Conservation (phyloP, 2,113 vertebrate species). For the Carassius carassius region DNA sequence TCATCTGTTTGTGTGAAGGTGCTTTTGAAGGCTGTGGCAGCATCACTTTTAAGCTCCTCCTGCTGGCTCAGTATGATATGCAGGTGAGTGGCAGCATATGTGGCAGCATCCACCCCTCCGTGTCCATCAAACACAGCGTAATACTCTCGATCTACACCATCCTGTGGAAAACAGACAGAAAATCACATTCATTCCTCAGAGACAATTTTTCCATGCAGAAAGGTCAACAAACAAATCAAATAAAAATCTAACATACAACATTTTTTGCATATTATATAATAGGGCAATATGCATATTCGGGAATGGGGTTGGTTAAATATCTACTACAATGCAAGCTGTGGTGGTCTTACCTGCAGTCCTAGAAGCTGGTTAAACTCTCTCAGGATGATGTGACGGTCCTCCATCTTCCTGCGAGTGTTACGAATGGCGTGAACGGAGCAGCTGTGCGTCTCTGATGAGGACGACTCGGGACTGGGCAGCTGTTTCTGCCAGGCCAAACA, state of each 20-base stretch:
- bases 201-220: neutral
- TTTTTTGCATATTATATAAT: neutral
- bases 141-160: constrained; percentile 79
- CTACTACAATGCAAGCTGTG: neutral
- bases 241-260: neutral
- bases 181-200: neutral
- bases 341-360: constrained; percentile 77
- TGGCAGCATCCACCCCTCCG: constrained; percentile 88
- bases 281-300: neutral
- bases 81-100: constrained; percentile 83
- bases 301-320: neutral
- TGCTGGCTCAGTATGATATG: constrained; percentile 80
- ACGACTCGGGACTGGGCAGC: constrained; percentile 35
- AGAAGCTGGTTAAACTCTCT: constrained; percentile 86
- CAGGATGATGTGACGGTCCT: constrained; percentile 87
- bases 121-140: constrained; percentile 95
- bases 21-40: constrained; percentile 77
- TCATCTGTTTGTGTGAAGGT: constrained; percentile 85
- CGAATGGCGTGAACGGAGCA: constrained; percentile 86
- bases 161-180: constrained; percentile 68
- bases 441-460: constrained; percentile 59
- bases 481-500: constrained; percentile 76
- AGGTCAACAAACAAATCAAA: neutral
- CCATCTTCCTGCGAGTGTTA: constrained; percentile 92
- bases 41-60: constrained; percentile 73